Evolutionary conservation across 2,888 invertebrate species (phyloP), one percentile per base, ranked within the genome.

Genomic region (Torymus aiolomorphi): DNA sequence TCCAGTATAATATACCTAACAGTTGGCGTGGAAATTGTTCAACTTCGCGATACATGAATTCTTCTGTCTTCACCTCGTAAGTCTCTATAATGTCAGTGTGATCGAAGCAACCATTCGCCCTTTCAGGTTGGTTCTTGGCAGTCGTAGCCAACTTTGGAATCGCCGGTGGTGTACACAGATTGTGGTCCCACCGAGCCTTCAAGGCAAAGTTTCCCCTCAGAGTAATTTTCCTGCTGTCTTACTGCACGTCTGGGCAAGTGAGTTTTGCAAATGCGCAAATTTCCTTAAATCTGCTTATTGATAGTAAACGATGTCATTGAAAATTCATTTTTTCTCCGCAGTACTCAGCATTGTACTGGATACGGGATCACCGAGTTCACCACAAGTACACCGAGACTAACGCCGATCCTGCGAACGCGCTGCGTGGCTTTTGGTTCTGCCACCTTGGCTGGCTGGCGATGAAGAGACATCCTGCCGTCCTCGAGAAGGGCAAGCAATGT

Each of bases 391-490:
- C 93, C 0, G 97, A 97, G 88, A 96, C 96, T 0, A 92, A 94
- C 78, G 96, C 96, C 0, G 96, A 97, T 90, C 96, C 97, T 0
- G 96, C 96, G 88, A 94, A 97, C 89, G 94, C 95, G 0, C 93
- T 93, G 80, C 92, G 96, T 12, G 97, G 97, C 0, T 97, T 98
- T 91, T 97, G 97, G 92, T 98, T 97, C 91, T 93, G 97, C 0
- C 98, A 98, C 88, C 94, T 97, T 65, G 98, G 98, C 31, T 98
- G 98, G 98, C 92, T 98, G 59, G 95, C 96, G 95, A 94, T 95
- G 94, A 94, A 94, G 86, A 97, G 98, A 88, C 97, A 97, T 89
- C 97, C 97, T 0, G 95, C 96, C 69, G 97, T 98, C 1, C 91
- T 95, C 67, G 91, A 91, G 24, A 94, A 95, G 86, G 97, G 98